A percentile compares a stretch with the other conserved stretches of the same genome.
phyloP scores from a whole-genome alignment of 2,113 vertebrate genomes.

The Epinephelus lanceolatus region DNA sequence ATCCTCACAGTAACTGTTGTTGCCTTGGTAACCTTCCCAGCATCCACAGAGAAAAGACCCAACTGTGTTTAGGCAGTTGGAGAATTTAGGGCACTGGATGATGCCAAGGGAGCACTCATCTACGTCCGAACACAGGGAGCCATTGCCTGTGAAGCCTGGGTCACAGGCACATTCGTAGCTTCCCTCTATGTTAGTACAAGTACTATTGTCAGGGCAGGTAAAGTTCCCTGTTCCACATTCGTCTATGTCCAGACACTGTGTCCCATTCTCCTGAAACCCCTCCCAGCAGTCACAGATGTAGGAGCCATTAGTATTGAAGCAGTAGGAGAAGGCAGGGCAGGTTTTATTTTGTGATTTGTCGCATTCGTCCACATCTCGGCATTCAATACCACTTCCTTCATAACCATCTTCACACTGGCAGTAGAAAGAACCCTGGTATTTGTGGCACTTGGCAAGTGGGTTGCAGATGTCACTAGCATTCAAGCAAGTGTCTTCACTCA shows the following conservation, averaged over 20 bases:
- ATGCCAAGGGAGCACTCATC: slow-evolving; percentile 81
- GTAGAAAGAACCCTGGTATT: slow-evolving; percentile 79
- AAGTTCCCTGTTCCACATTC: slow-evolving; percentile 80
- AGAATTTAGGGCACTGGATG: slow-evolving; percentile 74
- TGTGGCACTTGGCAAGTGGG: slow-evolving; percentile 74
- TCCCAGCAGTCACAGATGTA: slow-evolving; percentile 83
- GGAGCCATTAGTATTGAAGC: slow-evolving; percentile 84
- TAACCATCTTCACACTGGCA: slow-evolving; percentile 83
- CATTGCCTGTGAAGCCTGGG: slow-evolving; percentile 78
- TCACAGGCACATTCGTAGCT: slow-evolving; percentile 82
- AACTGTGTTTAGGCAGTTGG: slow-evolving; percentile 81
- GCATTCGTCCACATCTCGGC: slow-evolving; percentile 86
- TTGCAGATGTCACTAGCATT: slow-evolving; percentile 76
- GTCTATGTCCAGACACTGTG: slow-evolving; percentile 81
- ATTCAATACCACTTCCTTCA: slow-evolving; percentile 81
- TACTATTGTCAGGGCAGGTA: slow-evolving; percentile 81
- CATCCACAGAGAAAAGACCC: slow-evolving; percentile 84
- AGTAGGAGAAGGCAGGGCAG: slow-evolving; percentile 81
- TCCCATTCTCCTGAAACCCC: slow-evolving; percentile 81
- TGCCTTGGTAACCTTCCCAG: slow-evolving; percentile 80
- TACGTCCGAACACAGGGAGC: slow-evolving; percentile 82
- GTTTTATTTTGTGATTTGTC: neutral
- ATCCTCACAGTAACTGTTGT: slow-evolving; percentile 79
- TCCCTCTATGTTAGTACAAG: slow-evolving; percentile 80
- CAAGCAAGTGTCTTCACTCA: slow-evolving; percentile 74